Base-by-base conservation (phyloP, 2,888 invertebrate species). In the Aplocera efformata region DNA sequence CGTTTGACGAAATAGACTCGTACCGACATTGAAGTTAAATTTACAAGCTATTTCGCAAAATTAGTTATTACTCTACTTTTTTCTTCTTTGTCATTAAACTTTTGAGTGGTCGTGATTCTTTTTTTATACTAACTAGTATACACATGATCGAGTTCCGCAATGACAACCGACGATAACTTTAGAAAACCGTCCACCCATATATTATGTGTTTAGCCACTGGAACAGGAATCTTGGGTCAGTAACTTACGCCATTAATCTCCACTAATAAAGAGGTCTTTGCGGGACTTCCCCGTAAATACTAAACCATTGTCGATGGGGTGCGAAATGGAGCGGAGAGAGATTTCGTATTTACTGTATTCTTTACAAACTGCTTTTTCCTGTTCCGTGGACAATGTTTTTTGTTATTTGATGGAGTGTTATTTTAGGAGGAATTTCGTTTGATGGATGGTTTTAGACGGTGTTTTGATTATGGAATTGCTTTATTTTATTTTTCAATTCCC, bases 181-280 rank as follows among this genome's bases (percentile, higher is more conserved):
- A 34, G 23, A 21, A 10, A 22, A 8, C 22, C 27, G 13, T 26
- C 32, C 31, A 35, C 7, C 26, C 46, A 47, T 53, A 53, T 40
- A 48, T 53, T 47, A 48, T 28, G 34, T 28, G 50, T 32, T 33
- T 32, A 50, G 42, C 48, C 37, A 47, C 34, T 48, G 46, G 50
- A 53, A 53, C 53, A 24, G 48, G 32, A 36, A 48, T 35, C 48
- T 42, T 37, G 42, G 39, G 32, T 50, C 45, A 50, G 46, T 39
- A 53, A 53, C 53, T 53, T 49, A 45, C 26, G 31, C 44, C 53
- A 55, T 55, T 53, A 55, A 53, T 55, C 53, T 53, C 36, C 7
- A 37, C 50, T 42, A 53, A 55, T 55, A 55, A 55, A 50, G 53
- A 50, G 48, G 41, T 26, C 55, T 46, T 55, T 55, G 53, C 53